A percentile compares a stretch with the other conserved stretches of the same genome.
phyloP scores from a whole-genome alignment of 1,140 invertebrate species.

The Drosophila pseudoananassae region DNA sequence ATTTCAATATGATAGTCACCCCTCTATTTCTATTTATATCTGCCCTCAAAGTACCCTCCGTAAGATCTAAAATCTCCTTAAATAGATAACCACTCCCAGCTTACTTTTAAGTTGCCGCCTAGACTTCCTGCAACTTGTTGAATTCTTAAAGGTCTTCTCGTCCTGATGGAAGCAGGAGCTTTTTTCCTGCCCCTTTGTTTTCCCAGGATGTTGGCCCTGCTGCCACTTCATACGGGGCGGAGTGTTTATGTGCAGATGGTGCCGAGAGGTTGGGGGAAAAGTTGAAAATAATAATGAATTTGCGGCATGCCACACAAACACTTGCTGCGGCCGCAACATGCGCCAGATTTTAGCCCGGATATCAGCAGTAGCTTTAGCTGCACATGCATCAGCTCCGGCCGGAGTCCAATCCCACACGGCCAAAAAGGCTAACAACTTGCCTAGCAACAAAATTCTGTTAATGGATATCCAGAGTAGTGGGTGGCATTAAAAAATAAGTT shows the following conservation, averaged over 20 bases:
- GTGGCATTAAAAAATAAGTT: no score
- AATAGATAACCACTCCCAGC: slow-evolving; percentile 14
- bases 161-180: not conserved
- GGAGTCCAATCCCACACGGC: slow-evolving; percentile 37
- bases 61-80: slow-evolving; percentile 14
- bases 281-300: slow-evolving; percentile 78
- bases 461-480: no score
- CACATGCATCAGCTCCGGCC: slow-evolving; percentile 63
- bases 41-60: not conserved
- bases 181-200: slow-evolving; percentile 17
- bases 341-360: slow-evolving; percentile 69
- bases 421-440: slow-evolving; percentile 2
- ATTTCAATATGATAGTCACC: not conserved
- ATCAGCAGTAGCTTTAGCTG: slow-evolving; percentile 75
- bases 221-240: slow-evolving; percentile 41
- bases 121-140: slow-evolving; percentile 29
- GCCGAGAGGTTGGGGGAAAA: slow-evolving; percentile 7
- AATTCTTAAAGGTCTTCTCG: slow-evolving; percentile 31
- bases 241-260: slow-evolving; percentile 42
- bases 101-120: slow-evolving; percentile 14
- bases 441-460: not conserved
- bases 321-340: slow-evolving; percentile 67
- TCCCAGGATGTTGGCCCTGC: slow-evolving; percentile 23
- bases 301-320: slow-evolving; percentile 78
- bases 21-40: no score